A percentile compares a stretch with the other conserved stretches of the same genome.
These are phyloP conservation scores for Auanema sp. DNA, from an alignment of 2,888 invertebrate genomes.

Conservation along the genomic window DNA sequence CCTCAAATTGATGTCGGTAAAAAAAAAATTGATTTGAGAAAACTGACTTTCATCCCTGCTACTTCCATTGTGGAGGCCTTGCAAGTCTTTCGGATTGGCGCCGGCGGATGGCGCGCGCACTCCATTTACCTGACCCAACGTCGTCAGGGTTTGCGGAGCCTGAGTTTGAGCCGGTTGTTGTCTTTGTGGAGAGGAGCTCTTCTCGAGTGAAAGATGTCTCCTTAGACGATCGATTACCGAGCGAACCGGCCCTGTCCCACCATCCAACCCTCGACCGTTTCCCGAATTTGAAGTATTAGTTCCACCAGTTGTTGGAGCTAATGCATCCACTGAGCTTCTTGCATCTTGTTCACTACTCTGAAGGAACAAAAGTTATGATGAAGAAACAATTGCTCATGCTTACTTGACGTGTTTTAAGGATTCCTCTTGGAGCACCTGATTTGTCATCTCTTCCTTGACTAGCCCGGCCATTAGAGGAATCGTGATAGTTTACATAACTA, in stretches of 20 bases:
- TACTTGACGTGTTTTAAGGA: slow-evolving; percentile 60
- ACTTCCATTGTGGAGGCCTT: slow-evolving; percentile 14
- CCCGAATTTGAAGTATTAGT: slow-evolving; percentile 8
- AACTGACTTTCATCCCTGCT: not conserved
- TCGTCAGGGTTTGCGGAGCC: not conserved
- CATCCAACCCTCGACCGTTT: slow-evolving; percentile 24
- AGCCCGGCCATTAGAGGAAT: slow-evolving; percentile 40
- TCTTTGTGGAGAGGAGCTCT: slow-evolving; percentile 42
- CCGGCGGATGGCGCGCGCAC: slow-evolving; percentile 16
- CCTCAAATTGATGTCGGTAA: slow-evolving; percentile 3
- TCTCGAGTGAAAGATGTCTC: slow-evolving; percentile 56
- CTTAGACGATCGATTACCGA: slow-evolving; percentile 48
- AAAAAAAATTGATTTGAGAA: not conserved
- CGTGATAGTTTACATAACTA: slow-evolving; percentile 60
- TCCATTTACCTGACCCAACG: slow-evolving; percentile 1
- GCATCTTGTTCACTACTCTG: not conserved
- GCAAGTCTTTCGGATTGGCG: slow-evolving; percentile 19
- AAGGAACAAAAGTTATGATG: not conserved
- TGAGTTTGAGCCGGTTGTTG: slow-evolving; percentile 8
- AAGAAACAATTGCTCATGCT: not conserved
- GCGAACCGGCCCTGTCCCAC: slow-evolving; percentile 28
- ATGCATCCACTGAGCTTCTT: not conserved
- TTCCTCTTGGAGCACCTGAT: slow-evolving; percentile 42
- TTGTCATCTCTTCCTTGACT: slow-evolving; percentile 35
- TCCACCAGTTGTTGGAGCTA: not conserved